A percentile compares a stretch with the other conserved stretches of the same genome.
phyloP scores from a whole-genome alignment of 2,888 invertebrate species.

The Drosophila picticornis region DNA sequence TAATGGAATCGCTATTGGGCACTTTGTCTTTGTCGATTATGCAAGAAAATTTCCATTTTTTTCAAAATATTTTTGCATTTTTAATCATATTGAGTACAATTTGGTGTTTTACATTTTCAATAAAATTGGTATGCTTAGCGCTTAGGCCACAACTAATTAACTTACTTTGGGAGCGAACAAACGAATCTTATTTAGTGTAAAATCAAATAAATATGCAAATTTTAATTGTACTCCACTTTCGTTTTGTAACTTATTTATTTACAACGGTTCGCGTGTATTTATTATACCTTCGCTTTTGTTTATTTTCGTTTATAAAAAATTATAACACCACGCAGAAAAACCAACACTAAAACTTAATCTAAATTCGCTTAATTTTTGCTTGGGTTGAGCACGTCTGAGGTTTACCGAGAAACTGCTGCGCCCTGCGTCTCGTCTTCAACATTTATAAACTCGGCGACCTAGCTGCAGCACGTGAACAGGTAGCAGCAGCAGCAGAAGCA shows the following conservation, averaged over 20 bases:
- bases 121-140: background rate
- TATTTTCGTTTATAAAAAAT: constrained; percentile 20
- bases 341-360: constrained; percentile 48
- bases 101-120: background rate
- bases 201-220: constrained; percentile 2
- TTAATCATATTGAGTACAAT: constrained; percentile 6
- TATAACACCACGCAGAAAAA: constrained; percentile 30
- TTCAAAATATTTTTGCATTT: constrained; percentile 15
- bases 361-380: constrained; percentile 57
- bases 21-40: constrained; percentile 25
- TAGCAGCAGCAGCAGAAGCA: constrained; percentile 47
- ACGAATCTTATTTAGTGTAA: background rate
- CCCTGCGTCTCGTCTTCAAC: constrained; percentile 62
- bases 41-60: constrained; percentile 9
- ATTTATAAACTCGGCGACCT: constrained; percentile 74
- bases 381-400: constrained; percentile 61
- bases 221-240: constrained; percentile 19
- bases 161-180: constrained; percentile 16
- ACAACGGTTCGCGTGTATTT: constrained; percentile 1
- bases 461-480: constrained; percentile 74
- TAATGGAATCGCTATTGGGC: constrained; percentile 30
- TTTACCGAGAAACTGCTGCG: constrained; percentile 71
- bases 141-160: background rate
- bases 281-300: constrained; percentile 20
- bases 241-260: constrained; percentile 8